Conservation (phyloP, 2,888 invertebrate genomes). For the Falcaria lacertinaria region DNA sequence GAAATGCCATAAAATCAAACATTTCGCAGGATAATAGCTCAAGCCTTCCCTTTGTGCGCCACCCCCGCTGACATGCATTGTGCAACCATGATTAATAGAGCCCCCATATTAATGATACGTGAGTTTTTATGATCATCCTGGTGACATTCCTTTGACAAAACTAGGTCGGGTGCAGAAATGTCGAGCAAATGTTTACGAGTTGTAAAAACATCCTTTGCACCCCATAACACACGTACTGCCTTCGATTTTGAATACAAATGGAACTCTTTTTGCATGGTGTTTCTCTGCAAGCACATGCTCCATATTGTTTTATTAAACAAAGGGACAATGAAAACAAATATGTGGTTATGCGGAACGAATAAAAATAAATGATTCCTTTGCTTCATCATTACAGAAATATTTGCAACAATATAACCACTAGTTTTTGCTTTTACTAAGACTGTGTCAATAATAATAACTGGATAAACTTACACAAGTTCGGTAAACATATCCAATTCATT, state of each 20-base stretch:
- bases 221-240: constrained; percentile 7
- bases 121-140: constrained; percentile 39
- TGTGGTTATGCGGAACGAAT: constrained; percentile 17
- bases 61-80: constrained; percentile 65
- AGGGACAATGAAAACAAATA: constrained; percentile 11
- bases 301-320: constrained; percentile 26
- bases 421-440: no score
- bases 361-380: constrained; percentile 23
- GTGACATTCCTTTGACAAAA: constrained; percentile 60
- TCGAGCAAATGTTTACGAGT: constrained; percentile 13
- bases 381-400: constrained; percentile 11
- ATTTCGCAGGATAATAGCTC: constrained; percentile 56
- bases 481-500: no score
- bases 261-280: constrained; percentile 24
- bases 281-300: constrained; percentile 17
- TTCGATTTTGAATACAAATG: constrained; percentile 42
- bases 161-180: constrained; percentile 48
- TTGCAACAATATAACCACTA: constrained; percentile 11
- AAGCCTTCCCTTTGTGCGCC: constrained; percentile 58
- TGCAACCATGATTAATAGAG: constrained; percentile 70
- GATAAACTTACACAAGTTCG: no score
- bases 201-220: constrained; percentile 1
- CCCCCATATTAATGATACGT: constrained; percentile 60
- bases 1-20: constrained; percentile 44
- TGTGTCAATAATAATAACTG: no score